Evolutionary conservation across 2,113 vertebrate species (phyloP), one percentile per base, ranked within the genome.

Genomic region (Pterocles gutturalis): DNA sequence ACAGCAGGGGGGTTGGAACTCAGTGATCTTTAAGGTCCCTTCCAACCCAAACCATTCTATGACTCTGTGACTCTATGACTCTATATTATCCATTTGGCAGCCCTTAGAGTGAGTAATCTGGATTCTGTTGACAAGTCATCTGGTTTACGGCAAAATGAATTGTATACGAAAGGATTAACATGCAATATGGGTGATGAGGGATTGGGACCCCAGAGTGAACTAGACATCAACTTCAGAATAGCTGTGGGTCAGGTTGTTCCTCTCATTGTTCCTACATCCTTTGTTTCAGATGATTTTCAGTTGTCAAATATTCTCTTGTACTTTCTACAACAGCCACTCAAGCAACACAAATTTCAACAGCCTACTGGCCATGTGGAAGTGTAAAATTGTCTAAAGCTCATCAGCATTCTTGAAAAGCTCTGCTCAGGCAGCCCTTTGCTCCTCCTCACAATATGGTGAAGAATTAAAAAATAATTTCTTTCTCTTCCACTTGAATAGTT

Each of bases 381-480:
- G 80, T 70, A 93, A 94, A 97, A 86, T 31, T 36, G 53, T 46
- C 54, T 58, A 87, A 96, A 89, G 78, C 58, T 94, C 73, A 54
- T 46, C 36, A 66, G 55, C 25, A 25, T 46, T 96, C 82, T 95
- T 84, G 60, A 86, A 97, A 98, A 90, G 28, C 54, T 94, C 13
- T 55, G 67, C 80, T 96, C 33, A 58, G 73, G 33, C 55, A 84
- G 45, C 33, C 34, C 60, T 89, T 82, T 51, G 57, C 31, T 93
- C 29, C 26, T 81, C 57, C 34, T 78, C 41, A 34, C 33, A 82
- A 33, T 57, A 64, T 53, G 20, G 41, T 8, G 79, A 90, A 87
- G 92, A 76, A 77, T 89, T 93, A 94, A 89, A 72, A 95, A 96
- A 90, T 83, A 24, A 41, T 48, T 69, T 83, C 88, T 62, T 54